Evolutionary conservation across 2,797 vertebrate genomes (phyloP).

Genomic region (Tokudaia tokunoshimensis): DNA sequence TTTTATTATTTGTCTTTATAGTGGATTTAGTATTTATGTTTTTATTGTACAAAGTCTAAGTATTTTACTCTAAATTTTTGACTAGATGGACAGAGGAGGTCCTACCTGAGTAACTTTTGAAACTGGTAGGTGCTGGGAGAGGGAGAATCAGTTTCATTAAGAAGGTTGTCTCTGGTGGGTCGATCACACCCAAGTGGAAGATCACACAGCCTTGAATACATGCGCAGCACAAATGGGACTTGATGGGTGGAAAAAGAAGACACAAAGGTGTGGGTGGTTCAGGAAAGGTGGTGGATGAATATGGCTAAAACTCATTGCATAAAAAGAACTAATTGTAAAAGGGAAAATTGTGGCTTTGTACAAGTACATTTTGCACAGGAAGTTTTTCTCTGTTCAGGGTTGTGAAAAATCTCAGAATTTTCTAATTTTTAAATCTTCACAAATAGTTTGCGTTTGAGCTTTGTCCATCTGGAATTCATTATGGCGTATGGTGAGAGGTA

Average conservation of each 20-base stretch:
- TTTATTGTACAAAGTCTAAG: slow-evolving; percentile 54
- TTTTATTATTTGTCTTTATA: slow-evolving; percentile 46
- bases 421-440: slow-evolving; percentile 58
- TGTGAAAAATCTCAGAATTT: slow-evolving; percentile 51
- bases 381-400: not conserved
- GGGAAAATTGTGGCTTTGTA: not conserved
- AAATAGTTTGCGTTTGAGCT: slow-evolving; percentile 64
- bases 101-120: not conserved
- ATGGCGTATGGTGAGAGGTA: slow-evolving; percentile 55
- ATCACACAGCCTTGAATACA: not conserved
- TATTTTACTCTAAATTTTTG: slow-evolving; percentile 12
- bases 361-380: not conserved
- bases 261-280: too few relatives aligned
- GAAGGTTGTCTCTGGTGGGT: not conserved
- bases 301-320: not conserved
- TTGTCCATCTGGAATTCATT: slow-evolving; percentile 73
- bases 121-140: not conserved
- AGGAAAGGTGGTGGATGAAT: not conserved
- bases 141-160: not conserved
- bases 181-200: too few relatives aligned
- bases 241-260: not conserved
- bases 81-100: not conserved
- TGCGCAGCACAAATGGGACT: not conserved
- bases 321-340: not conserved
- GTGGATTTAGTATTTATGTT: not conserved